Evolutionary conservation across 2,113 vertebrate genomes (phyloP).

Genomic region (Coreoperca whiteheadi): DNA sequence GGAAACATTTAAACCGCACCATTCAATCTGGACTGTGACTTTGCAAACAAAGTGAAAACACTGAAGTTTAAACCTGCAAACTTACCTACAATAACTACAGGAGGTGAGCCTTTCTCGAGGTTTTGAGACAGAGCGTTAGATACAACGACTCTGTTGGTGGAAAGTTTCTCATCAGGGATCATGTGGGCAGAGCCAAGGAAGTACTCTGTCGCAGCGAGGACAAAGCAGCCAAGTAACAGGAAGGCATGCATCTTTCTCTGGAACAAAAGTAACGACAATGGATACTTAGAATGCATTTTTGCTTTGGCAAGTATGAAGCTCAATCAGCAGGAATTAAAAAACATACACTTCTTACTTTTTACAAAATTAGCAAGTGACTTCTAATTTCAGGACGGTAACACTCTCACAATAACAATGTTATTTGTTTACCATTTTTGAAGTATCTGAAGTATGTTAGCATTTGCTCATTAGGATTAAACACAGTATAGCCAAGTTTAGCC

Average conservation of each 20-base stretch:
- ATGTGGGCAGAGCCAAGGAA: slow-evolving; percentile 74
- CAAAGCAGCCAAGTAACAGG: slow-evolving; percentile 72
- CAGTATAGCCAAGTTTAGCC: too few species aligned
- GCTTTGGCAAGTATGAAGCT: background rate
- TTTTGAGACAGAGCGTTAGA: slow-evolving; percentile 41
- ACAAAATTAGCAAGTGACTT: background rate
- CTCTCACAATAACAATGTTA: too few species aligned
- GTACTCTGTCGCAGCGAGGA: slow-evolving; percentile 62
- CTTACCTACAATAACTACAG: slow-evolving; percentile 81
- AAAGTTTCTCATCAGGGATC: slow-evolving; percentile 69
- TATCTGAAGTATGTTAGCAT: too few species aligned
- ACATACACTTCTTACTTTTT: background rate
- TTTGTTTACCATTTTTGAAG: too few species aligned
- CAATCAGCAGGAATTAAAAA: background rate
- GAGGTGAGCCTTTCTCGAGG: slow-evolving; percentile 35
- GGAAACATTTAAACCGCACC: background rate
- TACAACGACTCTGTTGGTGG: slow-evolving; percentile 51
- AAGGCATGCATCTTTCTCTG: slow-evolving; percentile 72
- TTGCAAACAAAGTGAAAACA: background rate
- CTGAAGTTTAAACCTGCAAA: background rate
- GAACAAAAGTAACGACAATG: background rate
- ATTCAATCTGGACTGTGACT: background rate
- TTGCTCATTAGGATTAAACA: too few species aligned
- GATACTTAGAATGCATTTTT: too few species aligned
- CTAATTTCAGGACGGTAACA: too few species aligned